Base-by-base conservation (phyloP, 1,140 invertebrate genomes). In the Aphidius ervi region DNA sequence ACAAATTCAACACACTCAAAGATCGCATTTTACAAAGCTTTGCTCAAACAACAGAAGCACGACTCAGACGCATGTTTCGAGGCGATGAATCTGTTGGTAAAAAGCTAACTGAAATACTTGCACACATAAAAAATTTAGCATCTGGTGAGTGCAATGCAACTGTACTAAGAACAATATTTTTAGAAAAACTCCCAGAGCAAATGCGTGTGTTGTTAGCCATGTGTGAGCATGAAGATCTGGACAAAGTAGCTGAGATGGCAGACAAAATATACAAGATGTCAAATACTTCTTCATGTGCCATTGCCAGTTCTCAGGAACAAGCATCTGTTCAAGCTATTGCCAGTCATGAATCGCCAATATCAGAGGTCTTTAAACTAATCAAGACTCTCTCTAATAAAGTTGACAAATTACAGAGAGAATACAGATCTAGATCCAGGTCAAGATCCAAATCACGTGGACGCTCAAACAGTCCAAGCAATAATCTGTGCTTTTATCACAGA, bases 101-200 rank as follows among this genome's bases (percentile, higher is more conserved):
- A 47, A 64, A 63, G 10, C 70, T 65, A 20, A 62, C 68, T 0
- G 67, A 71, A 47, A 59, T 75, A 9, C 46, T 75, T 37, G 41
- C 64, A 4, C 50, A 67, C 9, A 68, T 71, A 63, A 20, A 48
- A 5, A 46, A 59, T 6, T 48, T 70, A 31, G 68, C 67, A 0
- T 56, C 48, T 7, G 47, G 23, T 10, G 46, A 46, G 3, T 46
- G 65, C 0, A 6, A 39, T 1, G 70, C 69, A 37, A 54, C 61
- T 2, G 57, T 68, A 0, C 23, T 70, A 9, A 47, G 52, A 3
- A 59, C 62, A 5, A 39, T 69, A 46, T 73, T 68, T 64, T 9
- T 59, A 1, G 41, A 57, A 2, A 58, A 64, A 20, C 45, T 73
- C 39, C 68, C 67, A 31, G 6, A 42, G 6, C 7, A 58, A 6